These are phyloP conservation scores for Hypanus sabinus DNA, from an alignment of 2,113 vertebrate species.

Conservation along the genomic window DNA sequence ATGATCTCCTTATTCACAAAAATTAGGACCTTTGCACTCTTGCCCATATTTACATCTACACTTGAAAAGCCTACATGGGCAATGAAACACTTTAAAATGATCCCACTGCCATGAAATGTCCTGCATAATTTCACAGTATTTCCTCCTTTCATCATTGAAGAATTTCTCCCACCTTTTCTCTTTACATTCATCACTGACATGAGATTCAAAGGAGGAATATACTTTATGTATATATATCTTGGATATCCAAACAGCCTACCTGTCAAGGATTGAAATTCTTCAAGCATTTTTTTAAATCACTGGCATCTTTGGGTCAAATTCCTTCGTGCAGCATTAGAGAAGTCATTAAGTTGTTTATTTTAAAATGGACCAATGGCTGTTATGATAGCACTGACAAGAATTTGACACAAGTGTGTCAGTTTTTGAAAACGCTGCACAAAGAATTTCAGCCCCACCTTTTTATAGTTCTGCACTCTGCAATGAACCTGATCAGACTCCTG, in stretches of 20 bases:
- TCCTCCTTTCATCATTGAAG: neutral
- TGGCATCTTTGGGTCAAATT: constrained; percentile 15
- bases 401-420: neutral
- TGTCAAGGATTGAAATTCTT: constrained; percentile 24
- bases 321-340: neutral
- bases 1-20: too few species aligned
- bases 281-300: neutral
- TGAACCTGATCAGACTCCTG: too few species aligned
- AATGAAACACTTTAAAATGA: neutral
- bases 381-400: constrained; percentile 1
- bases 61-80: neutral
- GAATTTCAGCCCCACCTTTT: neutral
- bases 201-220: neutral
- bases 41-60: neutral
- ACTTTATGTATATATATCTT: neutral
- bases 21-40: neutral
- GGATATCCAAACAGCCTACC: neutral
- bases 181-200: neutral
- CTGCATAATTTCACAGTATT: neutral
- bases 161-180: neutral
- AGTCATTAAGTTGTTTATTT: constrained; percentile 30
- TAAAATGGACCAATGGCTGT: constrained; percentile 2
- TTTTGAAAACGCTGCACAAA: neutral
- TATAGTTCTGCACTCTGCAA: neutral
- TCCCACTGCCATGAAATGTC: neutral